A percentile compares a stretch with the other conserved stretches of the same genome.
Evolutionary conservation across 2,888 invertebrate genomes (phyloP).

Genomic region (Hipparchia sbordonii): DNA sequence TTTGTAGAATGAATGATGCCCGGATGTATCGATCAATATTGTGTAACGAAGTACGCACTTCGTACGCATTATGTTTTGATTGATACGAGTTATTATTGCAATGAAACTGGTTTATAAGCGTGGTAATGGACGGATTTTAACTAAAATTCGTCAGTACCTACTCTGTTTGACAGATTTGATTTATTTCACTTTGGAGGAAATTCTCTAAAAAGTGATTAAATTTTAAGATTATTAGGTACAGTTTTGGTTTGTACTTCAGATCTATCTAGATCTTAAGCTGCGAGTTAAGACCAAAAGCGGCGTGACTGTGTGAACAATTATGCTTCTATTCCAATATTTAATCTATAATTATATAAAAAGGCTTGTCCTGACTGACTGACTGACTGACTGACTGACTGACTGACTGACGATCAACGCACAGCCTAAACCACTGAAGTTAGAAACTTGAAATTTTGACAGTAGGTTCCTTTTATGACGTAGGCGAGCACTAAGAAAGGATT

Average conservation of each 20-base stretch:
- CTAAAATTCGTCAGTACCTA: conserved; percentile 15
- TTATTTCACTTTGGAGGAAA: background rate
- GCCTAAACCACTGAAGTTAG: no score
- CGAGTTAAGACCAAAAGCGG: no score
- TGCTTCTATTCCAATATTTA: no score
- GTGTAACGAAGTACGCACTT: conserved; percentile 33
- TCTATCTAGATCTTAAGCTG: no score
- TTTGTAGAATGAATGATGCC: conserved; percentile 23
- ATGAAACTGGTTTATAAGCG: conserved; percentile 22
- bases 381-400: no score
- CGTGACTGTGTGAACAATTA: no score
- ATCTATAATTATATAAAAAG: no score
- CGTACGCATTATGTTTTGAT: conserved; percentile 34
- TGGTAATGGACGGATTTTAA: conserved; percentile 24
- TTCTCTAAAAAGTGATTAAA: background rate
- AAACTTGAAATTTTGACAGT: no score
- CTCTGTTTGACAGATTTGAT: background rate
- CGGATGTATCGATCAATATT: conserved; percentile 43
- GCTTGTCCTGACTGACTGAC: no score
- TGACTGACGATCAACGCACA: no score
- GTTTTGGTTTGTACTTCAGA: background rate
- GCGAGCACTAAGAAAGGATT: no score
- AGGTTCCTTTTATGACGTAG: no score
- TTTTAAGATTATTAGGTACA: background rate
- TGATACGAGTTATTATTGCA: conserved; percentile 31